These are phyloP conservation scores for Apodemus sylvaticus DNA, from an alignment of 2,113 vertebrate species.

Conservation along the genomic window DNA sequence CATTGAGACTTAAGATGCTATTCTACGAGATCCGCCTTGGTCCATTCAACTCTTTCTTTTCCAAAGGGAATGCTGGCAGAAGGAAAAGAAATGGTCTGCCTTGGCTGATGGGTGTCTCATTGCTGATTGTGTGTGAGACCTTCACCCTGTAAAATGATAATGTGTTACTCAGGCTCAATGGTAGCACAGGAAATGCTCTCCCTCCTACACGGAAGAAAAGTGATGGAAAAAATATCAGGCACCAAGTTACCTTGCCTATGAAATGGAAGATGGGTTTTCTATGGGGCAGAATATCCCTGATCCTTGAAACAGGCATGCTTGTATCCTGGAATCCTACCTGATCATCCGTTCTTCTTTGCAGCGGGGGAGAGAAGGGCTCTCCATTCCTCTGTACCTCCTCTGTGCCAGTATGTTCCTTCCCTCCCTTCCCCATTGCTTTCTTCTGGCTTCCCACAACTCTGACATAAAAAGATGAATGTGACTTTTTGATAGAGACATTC, in stretches of 20 bases:
- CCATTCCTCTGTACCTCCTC: neutral
- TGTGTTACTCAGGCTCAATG: too few species aligned
- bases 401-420: neutral
- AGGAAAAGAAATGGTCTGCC: neutral
- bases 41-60: neutral
- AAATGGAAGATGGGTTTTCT: neutral
- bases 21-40: neutral
- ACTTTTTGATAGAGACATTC: neutral
- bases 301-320: neutral
- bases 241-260: neutral
- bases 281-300: neutral
- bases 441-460: too few species aligned
- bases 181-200: neutral
- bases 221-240: neutral
- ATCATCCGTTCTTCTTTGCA: neutral
- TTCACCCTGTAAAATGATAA: neutral
- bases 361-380: neutral
- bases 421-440: neutral
- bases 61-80: neutral
- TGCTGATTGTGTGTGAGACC: neutral
- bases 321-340: rapidly evolving
- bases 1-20: neutral
- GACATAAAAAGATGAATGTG: neutral
- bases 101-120: neutral
- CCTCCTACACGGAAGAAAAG: neutral